Base-by-base conservation (phyloP, 30 jellyfish, hydroid and myxozoan species). In the Catostylus mosaicus region DNA sequence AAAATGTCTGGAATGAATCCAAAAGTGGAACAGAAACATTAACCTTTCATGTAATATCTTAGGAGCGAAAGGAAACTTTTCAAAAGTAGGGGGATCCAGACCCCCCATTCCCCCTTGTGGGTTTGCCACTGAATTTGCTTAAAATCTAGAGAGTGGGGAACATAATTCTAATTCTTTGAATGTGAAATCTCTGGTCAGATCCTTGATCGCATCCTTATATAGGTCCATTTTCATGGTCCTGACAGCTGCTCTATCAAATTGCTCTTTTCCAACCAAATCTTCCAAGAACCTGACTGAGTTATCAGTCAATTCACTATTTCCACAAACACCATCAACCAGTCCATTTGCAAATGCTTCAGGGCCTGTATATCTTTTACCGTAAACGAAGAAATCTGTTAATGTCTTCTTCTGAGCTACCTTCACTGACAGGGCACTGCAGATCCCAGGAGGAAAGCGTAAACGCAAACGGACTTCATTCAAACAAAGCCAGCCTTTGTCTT, bases 401-500 rank as follows among this genome's bases (percentile, higher is more conserved):
- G 95, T n/a, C 37, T 35, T 63, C 60, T 63, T 77, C 36, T 73
- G 74, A 0, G 68, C 24, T 29, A 74, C 43, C 54, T 85, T 85
- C 35, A 62, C 48, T 5, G 84, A 43, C 18, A 85, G 83, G 24
- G 64, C 3, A 11, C 38, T 80, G 70, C 95, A 85, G 4, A 85
- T 18, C 1, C 95, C 95, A 5, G 88, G 88, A 10, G 88, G 88
- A 61, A 69, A 85, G n/a, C 95, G 54, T 2, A 85, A 27, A 14
- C 32, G 54, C 48, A 85, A 67, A 16, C 82, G 45, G 52, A 85
- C 84, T 36, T 85, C 95, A 27, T 63, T 74, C 45, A 85, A 57
- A 64, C 95, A 85, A 0, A 85, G 38, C 95, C 95, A 85, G 35
- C 95, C 95, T 40, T 63, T 75, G 47, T 85, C 88, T 56, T 62